These are phyloP conservation scores for Antennarius maculatus DNA, from an alignment of 2,797 vertebrate genomes.

Conservation along the genomic window DNA sequence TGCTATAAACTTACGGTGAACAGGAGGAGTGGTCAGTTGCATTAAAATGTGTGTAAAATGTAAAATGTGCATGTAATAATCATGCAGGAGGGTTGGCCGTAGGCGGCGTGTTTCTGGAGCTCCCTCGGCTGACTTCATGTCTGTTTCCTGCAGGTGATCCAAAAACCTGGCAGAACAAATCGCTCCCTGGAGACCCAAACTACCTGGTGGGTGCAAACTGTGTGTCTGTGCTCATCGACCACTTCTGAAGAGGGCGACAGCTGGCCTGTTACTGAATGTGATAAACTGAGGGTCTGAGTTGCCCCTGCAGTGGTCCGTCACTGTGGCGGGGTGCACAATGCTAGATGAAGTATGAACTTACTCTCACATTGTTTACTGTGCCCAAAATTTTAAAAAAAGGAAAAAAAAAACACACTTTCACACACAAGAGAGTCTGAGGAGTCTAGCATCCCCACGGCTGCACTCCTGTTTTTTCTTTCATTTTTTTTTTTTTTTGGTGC, in stretches of 20 bases:
- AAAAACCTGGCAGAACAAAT: conserved; percentile 99
- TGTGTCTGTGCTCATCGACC: conserved; percentile 99
- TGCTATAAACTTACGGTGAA: conserved; percentile 8
- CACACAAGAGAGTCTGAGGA: conserved; percentile 58
- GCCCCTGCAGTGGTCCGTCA: conserved; percentile 49
- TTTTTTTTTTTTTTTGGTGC: conserved; percentile 76
- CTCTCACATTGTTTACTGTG: conserved; percentile 81
- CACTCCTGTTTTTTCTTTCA: conserved; percentile 56
- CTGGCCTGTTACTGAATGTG: conserved; percentile 90
- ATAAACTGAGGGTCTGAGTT: conserved; percentile 58
- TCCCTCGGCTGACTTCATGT: conserved; percentile 60
- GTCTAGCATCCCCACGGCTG: conserved; percentile 64
- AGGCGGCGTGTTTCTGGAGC: not conserved
- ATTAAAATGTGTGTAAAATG: not conserved
- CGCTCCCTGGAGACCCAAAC: conserved; percentile 98
- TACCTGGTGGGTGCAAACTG: conserved; percentile 99
- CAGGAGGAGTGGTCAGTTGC: not conserved
- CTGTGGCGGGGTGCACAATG: conserved; percentile 72
- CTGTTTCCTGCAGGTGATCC: conserved; percentile 89
- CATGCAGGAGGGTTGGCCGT: not conserved
- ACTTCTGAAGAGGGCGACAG: conserved; percentile 94
- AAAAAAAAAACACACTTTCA: conserved; percentile 14
- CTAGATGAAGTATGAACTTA: conserved; percentile 86
- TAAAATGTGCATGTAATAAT: not conserved
- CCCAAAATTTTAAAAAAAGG: conserved; percentile 48